Evolutionary conservation across 2,797 vertebrate species (phyloP), one percentile per base, ranked within the genome.

Genomic region (Acrossocheilus fasciatus): DNA sequence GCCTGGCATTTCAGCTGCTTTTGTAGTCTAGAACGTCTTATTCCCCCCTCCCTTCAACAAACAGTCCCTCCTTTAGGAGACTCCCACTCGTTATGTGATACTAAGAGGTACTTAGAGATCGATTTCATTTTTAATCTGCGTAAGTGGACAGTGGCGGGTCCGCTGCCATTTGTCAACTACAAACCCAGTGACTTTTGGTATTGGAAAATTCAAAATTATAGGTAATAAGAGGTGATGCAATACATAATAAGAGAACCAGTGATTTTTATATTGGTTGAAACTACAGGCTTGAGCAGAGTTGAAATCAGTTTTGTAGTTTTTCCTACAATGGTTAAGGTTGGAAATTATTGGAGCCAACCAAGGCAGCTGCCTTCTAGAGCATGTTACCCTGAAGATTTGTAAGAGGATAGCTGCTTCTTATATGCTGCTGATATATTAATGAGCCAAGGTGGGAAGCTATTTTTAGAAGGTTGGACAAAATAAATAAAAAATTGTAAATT

Each of bases 121-220:
- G 91, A 94, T 96, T 95, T 95, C 93, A 93, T 95, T 95, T 95
- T 93, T 94, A 95, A 95, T 95, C 94, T 93, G 89, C 90, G 89
- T 95, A 94, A 96, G 93, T 94, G 94, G 92, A 94, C 93, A 92
- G 92, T 91, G 87, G 88, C 76, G 86, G 82, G 87, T 89, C 92
- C 90, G 78, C 72, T 75, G 84, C 88, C 88, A 88, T 94, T 94
- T 95, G 68, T 86, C 77, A 85, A 72, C 50, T 85, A 43, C 83
- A 80, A 77, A 80, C 50, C 23, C 41, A 47, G 4, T 57, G 18
- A 79, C 83, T 85, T 76, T 59, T 54, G 74, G 41, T 41, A 26
- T 20, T 23, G 20, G 20, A 68, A 3, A 39, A 68, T 68, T 52
- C 9, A 26, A 30, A 77, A 54, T 68, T 54, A 52, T 30, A 11